Percentiles rank a stretch among this genome's conserved stretches.
Conservation (phyloP, 2,113 vertebrate genomes). For the Irena cyanogastra region DNA sequence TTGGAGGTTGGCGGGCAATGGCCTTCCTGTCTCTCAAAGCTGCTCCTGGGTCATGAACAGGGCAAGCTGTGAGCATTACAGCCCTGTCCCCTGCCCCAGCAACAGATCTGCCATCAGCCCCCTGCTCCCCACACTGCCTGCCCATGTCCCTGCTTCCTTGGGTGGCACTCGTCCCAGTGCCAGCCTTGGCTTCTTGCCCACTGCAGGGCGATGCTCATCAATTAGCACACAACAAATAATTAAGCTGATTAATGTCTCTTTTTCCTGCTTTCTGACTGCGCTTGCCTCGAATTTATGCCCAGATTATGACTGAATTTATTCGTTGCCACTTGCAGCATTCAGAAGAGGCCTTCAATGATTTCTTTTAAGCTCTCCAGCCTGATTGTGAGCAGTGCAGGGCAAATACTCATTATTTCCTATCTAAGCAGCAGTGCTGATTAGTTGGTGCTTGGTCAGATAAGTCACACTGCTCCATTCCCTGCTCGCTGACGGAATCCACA, state of each 20-base stretch:
- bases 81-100: background rate
- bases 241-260: slow-evolving; percentile 22
- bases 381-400: background rate
- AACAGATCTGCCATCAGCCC: background rate
- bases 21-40: slow-evolving; percentile 38
- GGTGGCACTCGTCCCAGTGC: background rate
- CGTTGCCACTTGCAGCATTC: background rate
- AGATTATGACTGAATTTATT: slow-evolving; percentile 34
- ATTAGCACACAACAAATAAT: slow-evolving; percentile 27
- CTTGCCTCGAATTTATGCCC: slow-evolving; percentile 18
- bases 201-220: background rate
- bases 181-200: background rate
- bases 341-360: slow-evolving; percentile 39
- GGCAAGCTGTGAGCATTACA: background rate
- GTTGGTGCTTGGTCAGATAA: slow-evolving; percentile 35
- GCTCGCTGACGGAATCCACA: background rate
- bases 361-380: slow-evolving; percentile 44
- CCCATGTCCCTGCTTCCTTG: background rate
- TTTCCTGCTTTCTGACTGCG: background rate
- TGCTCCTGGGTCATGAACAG: slow-evolving; percentile 7
- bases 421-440: slow-evolving; percentile 27
- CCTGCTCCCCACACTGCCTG: background rate
- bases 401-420: slow-evolving; percentile 53
- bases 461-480: background rate
- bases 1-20: slow-evolving; percentile 4